Evolutionary conservation across 2,797 vertebrate species (phyloP).

Genomic region (Pagetopsis macropterus): DNA sequence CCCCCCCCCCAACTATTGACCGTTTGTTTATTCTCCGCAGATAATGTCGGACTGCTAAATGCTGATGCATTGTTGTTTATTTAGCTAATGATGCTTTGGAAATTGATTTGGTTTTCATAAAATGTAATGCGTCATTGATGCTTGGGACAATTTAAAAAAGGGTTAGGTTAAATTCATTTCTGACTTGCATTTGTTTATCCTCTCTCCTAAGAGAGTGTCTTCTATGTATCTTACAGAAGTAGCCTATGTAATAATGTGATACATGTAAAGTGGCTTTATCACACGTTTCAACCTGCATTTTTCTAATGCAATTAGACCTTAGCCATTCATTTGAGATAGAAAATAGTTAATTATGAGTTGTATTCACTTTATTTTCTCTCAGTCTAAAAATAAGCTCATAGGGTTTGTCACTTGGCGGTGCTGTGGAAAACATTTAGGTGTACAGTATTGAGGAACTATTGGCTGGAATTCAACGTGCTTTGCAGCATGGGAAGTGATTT

Average conservation of each 20-base stretch:
- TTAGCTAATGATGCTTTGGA: constrained; percentile 14
- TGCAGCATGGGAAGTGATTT: constrained; percentile 9
- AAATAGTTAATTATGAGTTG: too few relatives aligned
- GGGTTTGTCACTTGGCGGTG: background rate
- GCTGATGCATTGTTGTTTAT: background rate
- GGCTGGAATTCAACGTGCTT: background rate
- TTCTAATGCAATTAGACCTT: background rate
- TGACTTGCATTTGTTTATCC: background rate
- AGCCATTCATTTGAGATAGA: background rate
- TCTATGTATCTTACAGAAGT: background rate
- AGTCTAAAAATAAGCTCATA: background rate
- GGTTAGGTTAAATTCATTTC: background rate
- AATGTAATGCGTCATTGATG: background rate
- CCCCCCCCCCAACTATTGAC: background rate
- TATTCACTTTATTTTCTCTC: background rate
- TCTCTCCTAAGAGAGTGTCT: background rate
- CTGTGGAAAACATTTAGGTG: background rate
- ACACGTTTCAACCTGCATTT: background rate
- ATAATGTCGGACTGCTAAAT: background rate
- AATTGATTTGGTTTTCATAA: background rate
- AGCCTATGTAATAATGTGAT: background rate
- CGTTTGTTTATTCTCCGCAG: background rate
- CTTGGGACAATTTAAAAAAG: background rate
- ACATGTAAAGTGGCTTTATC: background rate
- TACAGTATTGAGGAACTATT: background rate